Conservation (phyloP, 2,888 invertebrate species). For the Thecocarcelia acutangulata region DNA sequence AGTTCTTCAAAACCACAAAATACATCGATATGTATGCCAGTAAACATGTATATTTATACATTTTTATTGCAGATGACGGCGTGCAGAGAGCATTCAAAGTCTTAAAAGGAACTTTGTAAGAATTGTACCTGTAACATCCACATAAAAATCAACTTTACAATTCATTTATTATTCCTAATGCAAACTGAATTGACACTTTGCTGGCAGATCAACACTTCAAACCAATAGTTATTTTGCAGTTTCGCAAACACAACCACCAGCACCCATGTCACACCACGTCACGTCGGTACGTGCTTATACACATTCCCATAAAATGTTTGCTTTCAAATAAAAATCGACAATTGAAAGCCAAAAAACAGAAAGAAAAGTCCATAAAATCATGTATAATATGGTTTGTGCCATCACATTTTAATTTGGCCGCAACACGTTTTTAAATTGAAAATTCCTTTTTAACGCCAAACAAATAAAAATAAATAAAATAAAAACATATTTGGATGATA, state of each 20-base stretch:
- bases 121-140: slow-evolving; percentile 26
- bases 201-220: slow-evolving; percentile 68
- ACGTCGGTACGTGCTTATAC: slow-evolving; percentile 18
- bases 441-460: slow-evolving; percentile 23
- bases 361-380: slow-evolving; percentile 19
- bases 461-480: slow-evolving; percentile 5
- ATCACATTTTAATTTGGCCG: slow-evolving; percentile 62
- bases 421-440: slow-evolving; percentile 53
- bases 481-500: neutral
- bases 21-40: too few relatives aligned
- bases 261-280: slow-evolving; percentile 19
- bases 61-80: neutral
- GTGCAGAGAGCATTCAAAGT: neutral
- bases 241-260: neutral
- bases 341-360: slow-evolving; percentile 21
- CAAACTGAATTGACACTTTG: slow-evolving; percentile 69
- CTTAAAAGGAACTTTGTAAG: slow-evolving; percentile 10
- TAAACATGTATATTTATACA: neutral
- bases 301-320: slow-evolving; percentile 36
- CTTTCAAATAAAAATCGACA: slow-evolving; percentile 36
- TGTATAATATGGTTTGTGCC: slow-evolving; percentile 56
- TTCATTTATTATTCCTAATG: slow-evolving; percentile 69
- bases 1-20: neutral
- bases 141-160: slow-evolving; percentile 47
- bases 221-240: slow-evolving; percentile 44